Conservation (phyloP, 2,797 vertebrate genomes). For the Coranthus polyacanthus region DNA sequence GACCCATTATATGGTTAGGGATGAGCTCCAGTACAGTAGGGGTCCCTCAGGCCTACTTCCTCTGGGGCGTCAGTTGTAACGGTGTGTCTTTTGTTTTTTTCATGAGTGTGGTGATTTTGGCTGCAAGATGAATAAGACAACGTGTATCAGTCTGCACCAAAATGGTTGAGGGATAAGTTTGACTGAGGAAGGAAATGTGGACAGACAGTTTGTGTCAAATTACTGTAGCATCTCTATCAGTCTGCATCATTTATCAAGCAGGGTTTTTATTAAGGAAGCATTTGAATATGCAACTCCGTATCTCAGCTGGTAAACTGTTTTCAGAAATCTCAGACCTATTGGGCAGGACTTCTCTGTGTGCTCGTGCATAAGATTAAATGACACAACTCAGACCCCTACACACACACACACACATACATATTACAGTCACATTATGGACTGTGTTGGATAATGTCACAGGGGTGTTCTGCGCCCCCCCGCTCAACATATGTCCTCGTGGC, state of each 20-base stretch:
- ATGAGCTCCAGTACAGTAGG: constrained; percentile 14
- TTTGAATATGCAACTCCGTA: constrained; percentile 41
- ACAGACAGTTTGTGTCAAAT: too few species aligned
- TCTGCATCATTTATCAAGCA: constrained; percentile 44
- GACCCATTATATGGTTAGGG: neutral
- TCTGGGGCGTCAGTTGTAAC: constrained; percentile 33
- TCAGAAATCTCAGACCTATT: constrained; percentile 23
- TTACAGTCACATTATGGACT: constrained; percentile 18
- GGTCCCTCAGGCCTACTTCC: constrained; percentile 27
- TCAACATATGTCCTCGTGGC: constrained; percentile 69
- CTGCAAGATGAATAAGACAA: too few species aligned
- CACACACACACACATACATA: too few species aligned
- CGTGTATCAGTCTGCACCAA: too few species aligned
- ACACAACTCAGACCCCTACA: constrained; percentile 24
- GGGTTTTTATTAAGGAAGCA: constrained; percentile 26
- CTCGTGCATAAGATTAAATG: constrained; percentile 9
- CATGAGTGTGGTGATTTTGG: too few species aligned
- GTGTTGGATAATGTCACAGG: constrained; percentile 39
- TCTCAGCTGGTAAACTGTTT: constrained; percentile 33
- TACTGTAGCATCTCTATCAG: constrained; percentile 31
- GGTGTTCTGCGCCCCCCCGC: constrained; percentile 40
- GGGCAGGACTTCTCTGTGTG: constrained; percentile 14
- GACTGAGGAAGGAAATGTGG: too few species aligned
- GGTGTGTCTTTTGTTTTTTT: constrained; percentile 4
- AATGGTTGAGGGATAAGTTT: too few species aligned